Percentiles rank a stretch among this genome's conserved stretches.
phyloP scores from a whole-genome alignment of 2,797 vertebrate species.

The Acanthurus leucopareius region DNA sequence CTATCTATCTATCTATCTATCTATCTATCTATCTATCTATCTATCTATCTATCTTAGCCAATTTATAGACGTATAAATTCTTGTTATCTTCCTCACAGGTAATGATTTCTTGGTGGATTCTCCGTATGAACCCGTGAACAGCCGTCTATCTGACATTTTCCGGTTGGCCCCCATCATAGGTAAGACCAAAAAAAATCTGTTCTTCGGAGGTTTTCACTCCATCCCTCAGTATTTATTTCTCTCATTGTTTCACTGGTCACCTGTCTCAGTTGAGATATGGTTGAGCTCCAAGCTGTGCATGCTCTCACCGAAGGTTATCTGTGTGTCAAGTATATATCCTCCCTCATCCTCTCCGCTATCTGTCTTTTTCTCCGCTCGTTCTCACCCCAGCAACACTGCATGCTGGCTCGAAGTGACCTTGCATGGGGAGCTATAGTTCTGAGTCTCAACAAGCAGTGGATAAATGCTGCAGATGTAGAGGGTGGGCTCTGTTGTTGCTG shows the following conservation, averaged over 20 bases:
- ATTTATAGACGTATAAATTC: background rate
- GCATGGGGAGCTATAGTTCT: slow-evolving; percentile 82
- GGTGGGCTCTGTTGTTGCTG: slow-evolving; percentile 4
- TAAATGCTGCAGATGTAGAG: slow-evolving; percentile 27
- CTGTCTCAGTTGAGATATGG: slow-evolving; percentile 22
- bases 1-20: slow-evolving; percentile 16
- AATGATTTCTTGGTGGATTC: slow-evolving; percentile 97
- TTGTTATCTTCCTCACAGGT: slow-evolving; percentile 80
- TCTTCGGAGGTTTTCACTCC: slow-evolving; percentile 14
- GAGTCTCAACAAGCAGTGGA: slow-evolving; percentile 56
- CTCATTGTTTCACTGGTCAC: slow-evolving; percentile 13
- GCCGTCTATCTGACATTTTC: slow-evolving; percentile 96
- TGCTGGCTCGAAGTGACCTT: slow-evolving; percentile 71
- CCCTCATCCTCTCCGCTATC: slow-evolving; percentile 52
- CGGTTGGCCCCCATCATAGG: slow-evolving; percentile 96
- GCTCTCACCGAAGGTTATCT: slow-evolving; percentile 59
- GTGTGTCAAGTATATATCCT: slow-evolving; percentile 57
- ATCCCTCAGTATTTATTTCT: background rate
- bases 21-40: slow-evolving; percentile 11
- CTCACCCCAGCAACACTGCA: slow-evolving; percentile 66
- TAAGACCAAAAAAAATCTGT: slow-evolving; percentile 77
- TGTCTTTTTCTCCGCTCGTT: slow-evolving; percentile 49
- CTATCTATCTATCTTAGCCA: background rate
- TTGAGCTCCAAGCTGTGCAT: slow-evolving; percentile 54
- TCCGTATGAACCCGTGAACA: slow-evolving; percentile 96